Percentiles rank a stretch among this genome's conserved stretches.
Conservation (phyloP, 1,140 invertebrate genomes). For the Anastrepha ludens region DNA sequence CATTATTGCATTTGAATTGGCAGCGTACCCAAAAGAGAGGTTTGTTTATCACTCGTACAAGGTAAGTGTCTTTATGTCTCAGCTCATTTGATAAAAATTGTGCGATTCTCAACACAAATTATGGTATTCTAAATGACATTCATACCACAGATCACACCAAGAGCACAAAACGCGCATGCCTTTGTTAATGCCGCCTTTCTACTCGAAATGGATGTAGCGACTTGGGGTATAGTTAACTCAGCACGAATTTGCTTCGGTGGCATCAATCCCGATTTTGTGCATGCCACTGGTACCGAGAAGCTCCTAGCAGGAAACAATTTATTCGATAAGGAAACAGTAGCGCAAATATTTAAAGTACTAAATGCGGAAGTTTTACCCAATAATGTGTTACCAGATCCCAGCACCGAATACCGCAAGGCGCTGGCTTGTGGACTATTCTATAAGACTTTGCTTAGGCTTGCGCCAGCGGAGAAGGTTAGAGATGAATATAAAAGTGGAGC, state of each 20-base stretch:
- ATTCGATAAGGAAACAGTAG: slow-evolving; percentile 74
- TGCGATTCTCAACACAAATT: too few species aligned
- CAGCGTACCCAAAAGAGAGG: slow-evolving; percentile 64
- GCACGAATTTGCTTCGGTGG: slow-evolving; percentile 79
- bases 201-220: slow-evolving; percentile 71
- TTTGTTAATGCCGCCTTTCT: slow-evolving; percentile 88
- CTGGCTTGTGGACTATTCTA: slow-evolving; percentile 83
- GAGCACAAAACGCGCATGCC: slow-evolving; percentile 88
- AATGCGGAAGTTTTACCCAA: slow-evolving; percentile 80
- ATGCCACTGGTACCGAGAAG: slow-evolving; percentile 82
- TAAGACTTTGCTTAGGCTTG: slow-evolving; percentile 79
- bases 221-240: slow-evolving; percentile 65
- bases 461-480: slow-evolving; percentile 71
- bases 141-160: slow-evolving; percentile 77
- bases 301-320: slow-evolving; percentile 78
- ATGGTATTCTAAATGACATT: too few species aligned
- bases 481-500: slow-evolving; percentile 76
- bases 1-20: slow-evolving; percentile 64
- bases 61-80: slow-evolving; percentile 73
- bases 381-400: slow-evolving; percentile 79
- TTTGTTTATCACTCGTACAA: slow-evolving; percentile 74
- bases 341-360: slow-evolving; percentile 78
- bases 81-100: not conserved
- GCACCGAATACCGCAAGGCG: slow-evolving; percentile 78
- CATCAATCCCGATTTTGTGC: slow-evolving; percentile 82